Conservation (phyloP, 2,888 invertebrate species). For the Noctua comes region DNA sequence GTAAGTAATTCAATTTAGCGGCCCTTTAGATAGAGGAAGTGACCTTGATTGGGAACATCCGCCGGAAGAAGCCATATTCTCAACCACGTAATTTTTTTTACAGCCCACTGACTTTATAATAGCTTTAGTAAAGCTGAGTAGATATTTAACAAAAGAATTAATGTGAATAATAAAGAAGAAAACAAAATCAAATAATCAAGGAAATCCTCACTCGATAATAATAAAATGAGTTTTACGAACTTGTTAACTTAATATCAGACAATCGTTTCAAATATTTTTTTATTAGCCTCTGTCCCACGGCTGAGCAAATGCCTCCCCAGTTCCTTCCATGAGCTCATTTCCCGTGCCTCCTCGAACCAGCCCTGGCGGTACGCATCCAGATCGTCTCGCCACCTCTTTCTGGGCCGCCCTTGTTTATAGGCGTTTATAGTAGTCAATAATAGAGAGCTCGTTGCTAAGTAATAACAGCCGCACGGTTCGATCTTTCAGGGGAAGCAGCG, state of each 20-base stretch:
- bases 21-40: neutral
- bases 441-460: neutral
- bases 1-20: slow-evolving; percentile 1
- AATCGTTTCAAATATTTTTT: neutral
- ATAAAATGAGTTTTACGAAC: neutral
- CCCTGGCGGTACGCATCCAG: too few relatives aligned
- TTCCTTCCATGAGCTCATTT: too few relatives aligned
- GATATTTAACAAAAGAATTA: neutral
- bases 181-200: neutral
- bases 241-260: neutral
- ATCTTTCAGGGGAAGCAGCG: neutral
- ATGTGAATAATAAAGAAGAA: neutral
- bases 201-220: neutral
- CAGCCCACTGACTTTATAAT: neutral
- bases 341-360: too few relatives aligned
- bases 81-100: neutral
- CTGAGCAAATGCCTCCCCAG: too few relatives aligned
- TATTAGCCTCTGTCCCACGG: too few relatives aligned
- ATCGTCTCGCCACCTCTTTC: too few relatives aligned
- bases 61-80: neutral
- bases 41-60: slow-evolving; percentile 12
- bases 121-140: neutral
- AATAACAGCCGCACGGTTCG: neutral
- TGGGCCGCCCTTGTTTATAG: too few relatives aligned
- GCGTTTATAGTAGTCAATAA: neutral